phyloP scores from a whole-genome alignment of 1,140 invertebrate genomes.

The Trichoplusia ni region DNA sequence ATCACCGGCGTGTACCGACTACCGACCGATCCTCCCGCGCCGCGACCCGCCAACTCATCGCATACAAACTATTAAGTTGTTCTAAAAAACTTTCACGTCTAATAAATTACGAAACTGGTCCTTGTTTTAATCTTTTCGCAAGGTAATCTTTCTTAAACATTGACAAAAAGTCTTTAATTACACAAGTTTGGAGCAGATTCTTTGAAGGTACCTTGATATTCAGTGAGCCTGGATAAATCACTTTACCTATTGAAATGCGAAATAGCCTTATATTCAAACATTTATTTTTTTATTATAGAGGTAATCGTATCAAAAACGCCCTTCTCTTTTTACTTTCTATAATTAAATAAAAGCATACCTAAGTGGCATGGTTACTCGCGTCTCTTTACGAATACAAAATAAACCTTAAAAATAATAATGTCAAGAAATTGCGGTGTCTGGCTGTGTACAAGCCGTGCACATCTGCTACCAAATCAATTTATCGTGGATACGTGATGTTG shows the following conservation, averaged over 20 bases:
- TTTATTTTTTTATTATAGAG: too few species aligned
- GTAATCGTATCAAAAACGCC: too few species aligned
- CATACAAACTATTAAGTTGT: constrained; percentile 48
- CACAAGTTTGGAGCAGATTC: too few species aligned
- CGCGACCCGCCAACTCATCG: constrained; percentile 49
- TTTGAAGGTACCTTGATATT: too few species aligned
- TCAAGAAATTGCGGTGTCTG: constrained; percentile 54
- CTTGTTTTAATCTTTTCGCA: too few species aligned
- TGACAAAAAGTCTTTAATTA: too few species aligned
- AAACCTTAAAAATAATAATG: constrained; percentile 54
- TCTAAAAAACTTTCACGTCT: constrained; percentile 37
- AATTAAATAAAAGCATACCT: constrained; percentile 2
- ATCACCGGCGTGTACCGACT: constrained; percentile 61
- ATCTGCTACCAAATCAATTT: constrained; percentile 72
- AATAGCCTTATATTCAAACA: too few species aligned
- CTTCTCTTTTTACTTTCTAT: not conserved
- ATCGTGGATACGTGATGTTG: constrained; percentile 61
- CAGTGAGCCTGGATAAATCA: too few species aligned
- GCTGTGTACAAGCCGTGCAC: constrained; percentile 51
- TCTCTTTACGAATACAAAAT: constrained; percentile 24
- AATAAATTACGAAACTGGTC: constrained; percentile 25
- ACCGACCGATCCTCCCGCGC: constrained; percentile 27
- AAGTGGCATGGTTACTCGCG: not conserved
- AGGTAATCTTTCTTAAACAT: too few species aligned
- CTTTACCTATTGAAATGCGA: too few species aligned